Evolutionary conservation across 2,797 vertebrate species (phyloP).

Genomic region (Loris lydekkerianus): DNA sequence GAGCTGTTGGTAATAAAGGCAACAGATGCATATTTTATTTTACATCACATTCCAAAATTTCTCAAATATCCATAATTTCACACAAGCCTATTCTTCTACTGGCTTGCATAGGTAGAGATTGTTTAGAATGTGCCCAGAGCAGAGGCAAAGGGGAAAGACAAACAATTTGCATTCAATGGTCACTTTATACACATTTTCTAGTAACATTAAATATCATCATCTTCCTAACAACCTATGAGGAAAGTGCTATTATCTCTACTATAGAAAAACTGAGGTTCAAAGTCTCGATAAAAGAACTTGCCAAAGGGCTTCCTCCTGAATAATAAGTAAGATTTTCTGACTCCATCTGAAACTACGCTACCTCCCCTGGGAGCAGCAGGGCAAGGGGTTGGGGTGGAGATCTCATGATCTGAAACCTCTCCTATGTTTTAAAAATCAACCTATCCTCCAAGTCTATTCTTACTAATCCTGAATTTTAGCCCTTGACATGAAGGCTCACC

Average conservation of each 20-base stretch:
- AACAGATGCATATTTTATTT: neutral
- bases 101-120: neutral
- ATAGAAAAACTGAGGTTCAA: constrained; percentile 61
- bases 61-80: neutral
- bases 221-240: neutral
- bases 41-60: constrained; percentile 30
- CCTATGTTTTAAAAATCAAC: constrained; percentile 9
- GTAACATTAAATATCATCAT: constrained; percentile 54
- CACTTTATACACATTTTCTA: constrained; percentile 23
- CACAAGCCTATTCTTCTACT: neutral
- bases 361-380: neutral
- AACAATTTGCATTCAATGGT: constrained; percentile 43
- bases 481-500: constrained; percentile 15
- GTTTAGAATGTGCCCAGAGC: constrained; percentile 17
- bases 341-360: neutral
- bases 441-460: neutral
- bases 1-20: constrained; percentile 36
- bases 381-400: neutral
- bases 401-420: neutral
- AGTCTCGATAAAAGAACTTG: constrained; percentile 39
- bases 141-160: constrained; percentile 47
- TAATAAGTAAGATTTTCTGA: constrained; percentile 34
- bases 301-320: constrained; percentile 39
- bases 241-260: constrained; percentile 31
- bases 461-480: constrained; percentile 61